Percentiles rank a stretch among this genome's conserved stretches.
These are phyloP conservation scores for Pangasius macronema DNA, from an alignment of 2,797 vertebrate genomes.

Conservation along the genomic window DNA sequence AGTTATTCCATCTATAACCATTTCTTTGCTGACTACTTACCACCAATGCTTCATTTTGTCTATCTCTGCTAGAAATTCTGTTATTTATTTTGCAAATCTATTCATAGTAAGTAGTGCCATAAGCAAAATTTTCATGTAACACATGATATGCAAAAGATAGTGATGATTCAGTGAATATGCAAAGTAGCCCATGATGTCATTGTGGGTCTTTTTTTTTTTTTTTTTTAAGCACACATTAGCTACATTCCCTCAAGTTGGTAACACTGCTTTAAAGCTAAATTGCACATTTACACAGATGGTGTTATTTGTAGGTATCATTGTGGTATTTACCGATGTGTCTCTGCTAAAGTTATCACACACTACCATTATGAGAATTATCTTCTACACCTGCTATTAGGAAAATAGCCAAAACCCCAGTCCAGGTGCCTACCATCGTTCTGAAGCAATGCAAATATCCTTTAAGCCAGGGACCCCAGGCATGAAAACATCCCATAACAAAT, in stretches of 20 bases:
- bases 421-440: neutral
- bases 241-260: neutral
- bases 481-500: conserved; percentile 1
- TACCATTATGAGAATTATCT: neutral
- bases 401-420: neutral
- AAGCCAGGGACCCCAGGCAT: neutral
- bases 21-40: neutral
- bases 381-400: neutral
- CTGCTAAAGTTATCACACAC: conserved; percentile 5
- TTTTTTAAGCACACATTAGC: neutral
- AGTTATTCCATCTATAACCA: neutral
- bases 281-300: neutral
- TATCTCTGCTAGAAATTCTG: neutral
- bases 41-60: neutral
- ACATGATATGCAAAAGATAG: neutral
- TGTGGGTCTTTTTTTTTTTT: too few relatives aligned
- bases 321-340: neutral
- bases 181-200: neutral
- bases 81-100: neutral
- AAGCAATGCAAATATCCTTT: neutral
- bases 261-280: neutral
- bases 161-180: neutral
- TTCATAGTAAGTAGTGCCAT: neutral
- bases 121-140: neutral
- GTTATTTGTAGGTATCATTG: neutral